These are phyloP conservation scores for Monomorium pharaonis DNA, from an alignment of 1,140 invertebrate genomes.

Conservation along the genomic window DNA sequence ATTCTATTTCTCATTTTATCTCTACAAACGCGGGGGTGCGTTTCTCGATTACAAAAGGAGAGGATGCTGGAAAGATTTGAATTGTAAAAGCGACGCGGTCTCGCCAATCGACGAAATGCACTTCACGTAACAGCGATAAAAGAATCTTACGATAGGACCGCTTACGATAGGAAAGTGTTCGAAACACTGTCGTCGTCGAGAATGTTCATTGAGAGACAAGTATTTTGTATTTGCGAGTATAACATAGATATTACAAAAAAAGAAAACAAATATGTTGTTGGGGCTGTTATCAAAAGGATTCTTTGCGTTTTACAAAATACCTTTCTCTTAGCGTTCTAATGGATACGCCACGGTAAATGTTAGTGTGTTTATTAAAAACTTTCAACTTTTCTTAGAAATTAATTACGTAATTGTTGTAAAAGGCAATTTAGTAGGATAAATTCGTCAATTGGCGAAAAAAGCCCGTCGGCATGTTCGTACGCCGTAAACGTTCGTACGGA, in stretches of 20 bases:
- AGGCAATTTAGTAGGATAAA: neutral
- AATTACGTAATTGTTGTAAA: neutral
- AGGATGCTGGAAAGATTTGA: constrained; percentile 20
- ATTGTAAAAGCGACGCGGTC: neutral
- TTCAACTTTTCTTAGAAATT: neutral
- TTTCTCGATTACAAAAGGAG: constrained; percentile 39
- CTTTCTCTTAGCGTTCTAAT: no score
- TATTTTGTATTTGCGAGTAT: no score
- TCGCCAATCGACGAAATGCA: neutral
- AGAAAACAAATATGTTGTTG: no score
- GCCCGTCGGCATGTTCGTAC: neutral
- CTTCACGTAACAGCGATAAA: neutral
- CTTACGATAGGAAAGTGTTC: neutral
- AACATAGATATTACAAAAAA: no score
- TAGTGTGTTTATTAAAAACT: neutral
- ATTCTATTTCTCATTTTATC: constrained; percentile 33
- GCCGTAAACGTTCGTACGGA: neutral
- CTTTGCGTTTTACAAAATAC: no score
- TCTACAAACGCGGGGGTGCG: constrained; percentile 22
- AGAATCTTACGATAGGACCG: neutral
- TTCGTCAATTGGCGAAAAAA: constrained; percentile 15
- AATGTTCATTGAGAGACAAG: neutral
- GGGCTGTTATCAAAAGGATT: no score
- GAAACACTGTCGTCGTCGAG: neutral
- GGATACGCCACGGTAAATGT: neutral